Evolutionary conservation across 2,797 vertebrate genomes (phyloP).

Genomic region (Liasis olivaceus): DNA sequence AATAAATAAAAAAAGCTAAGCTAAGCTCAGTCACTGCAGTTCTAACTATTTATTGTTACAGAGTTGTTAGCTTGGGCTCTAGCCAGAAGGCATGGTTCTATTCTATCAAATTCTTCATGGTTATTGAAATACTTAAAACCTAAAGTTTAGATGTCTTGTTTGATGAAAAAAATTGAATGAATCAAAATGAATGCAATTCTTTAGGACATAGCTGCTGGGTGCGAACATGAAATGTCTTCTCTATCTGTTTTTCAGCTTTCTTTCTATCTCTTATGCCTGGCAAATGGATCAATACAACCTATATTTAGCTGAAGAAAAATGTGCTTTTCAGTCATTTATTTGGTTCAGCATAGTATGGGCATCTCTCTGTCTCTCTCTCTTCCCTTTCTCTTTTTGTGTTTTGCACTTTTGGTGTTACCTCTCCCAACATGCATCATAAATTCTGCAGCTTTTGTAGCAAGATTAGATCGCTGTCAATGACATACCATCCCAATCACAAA

Average conservation of each 20-base stretch:
- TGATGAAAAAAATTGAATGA: constrained; percentile 16
- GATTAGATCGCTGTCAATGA: background rate
- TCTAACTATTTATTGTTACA: constrained; percentile 9
- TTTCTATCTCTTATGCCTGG: background rate
- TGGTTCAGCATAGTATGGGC: constrained; percentile 19
- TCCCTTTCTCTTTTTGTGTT: background rate
- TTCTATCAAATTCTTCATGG: accelerated
- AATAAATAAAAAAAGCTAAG: background rate
- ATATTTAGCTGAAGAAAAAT: constrained; percentile 33
- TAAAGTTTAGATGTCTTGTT: constrained; percentile 5
- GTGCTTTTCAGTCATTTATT: constrained; percentile 29
- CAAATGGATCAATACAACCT: constrained; percentile 25
- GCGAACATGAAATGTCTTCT: constrained; percentile 13
- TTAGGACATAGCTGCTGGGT: background rate
- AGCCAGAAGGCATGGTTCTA: constrained; percentile 33
- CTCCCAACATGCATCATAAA: background rate
- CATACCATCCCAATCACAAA: background rate
- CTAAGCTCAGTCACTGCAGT: constrained; percentile 6
- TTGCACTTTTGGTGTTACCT: background rate
- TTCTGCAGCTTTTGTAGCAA: background rate
- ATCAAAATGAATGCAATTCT: constrained; percentile 4
- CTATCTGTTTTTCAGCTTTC: constrained; percentile 25
- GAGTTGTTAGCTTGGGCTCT: constrained; percentile 1
- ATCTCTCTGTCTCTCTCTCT: background rate
- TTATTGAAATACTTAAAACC: constrained; percentile 50